These are phyloP conservation scores for Nematolebias whitei DNA, from an alignment of 2,113 vertebrate species.

Conservation along the genomic window DNA sequence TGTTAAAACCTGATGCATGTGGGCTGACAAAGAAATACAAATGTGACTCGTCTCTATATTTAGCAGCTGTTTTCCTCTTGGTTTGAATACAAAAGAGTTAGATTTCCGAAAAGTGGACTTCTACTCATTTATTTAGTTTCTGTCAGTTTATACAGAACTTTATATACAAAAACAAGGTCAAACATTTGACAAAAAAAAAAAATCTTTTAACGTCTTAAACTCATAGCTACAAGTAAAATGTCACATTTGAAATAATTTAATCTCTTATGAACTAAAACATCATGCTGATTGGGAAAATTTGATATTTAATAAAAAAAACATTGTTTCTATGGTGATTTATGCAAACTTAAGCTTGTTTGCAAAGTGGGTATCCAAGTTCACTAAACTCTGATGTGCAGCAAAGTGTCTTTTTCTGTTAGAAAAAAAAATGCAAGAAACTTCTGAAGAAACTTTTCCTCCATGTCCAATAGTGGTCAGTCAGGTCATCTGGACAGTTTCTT, in stretches of 20 bases:
- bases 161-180: neutral
- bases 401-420: slow-evolving; percentile 11
- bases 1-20: slow-evolving; percentile 26
- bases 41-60: neutral
- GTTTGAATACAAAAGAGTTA: neutral
- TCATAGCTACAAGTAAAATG: too few relatives aligned
- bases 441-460: neutral
- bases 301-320: too few relatives aligned
- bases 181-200: too few relatives aligned
- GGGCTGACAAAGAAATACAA: neutral
- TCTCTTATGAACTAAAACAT: too few relatives aligned
- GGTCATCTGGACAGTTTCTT: too few relatives aligned
- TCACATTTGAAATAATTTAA: too few relatives aligned
- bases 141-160: too few relatives aligned
- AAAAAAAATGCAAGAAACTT: slow-evolving; percentile 11
- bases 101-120: neutral
- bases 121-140: too few relatives aligned
- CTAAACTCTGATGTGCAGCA: slow-evolving; percentile 1
- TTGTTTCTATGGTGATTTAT: too few relatives aligned
- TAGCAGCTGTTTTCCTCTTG: slow-evolving; percentile 18
- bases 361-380: neutral
- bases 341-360: neutral
- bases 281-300: too few relatives aligned
- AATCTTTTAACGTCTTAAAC: too few relatives aligned
- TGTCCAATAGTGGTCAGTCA: too few relatives aligned